Evolutionary conservation across 2,888 invertebrate genomes (phyloP), one percentile per base, ranked within the genome.

Genomic region (Chelonus formosanus): DNA sequence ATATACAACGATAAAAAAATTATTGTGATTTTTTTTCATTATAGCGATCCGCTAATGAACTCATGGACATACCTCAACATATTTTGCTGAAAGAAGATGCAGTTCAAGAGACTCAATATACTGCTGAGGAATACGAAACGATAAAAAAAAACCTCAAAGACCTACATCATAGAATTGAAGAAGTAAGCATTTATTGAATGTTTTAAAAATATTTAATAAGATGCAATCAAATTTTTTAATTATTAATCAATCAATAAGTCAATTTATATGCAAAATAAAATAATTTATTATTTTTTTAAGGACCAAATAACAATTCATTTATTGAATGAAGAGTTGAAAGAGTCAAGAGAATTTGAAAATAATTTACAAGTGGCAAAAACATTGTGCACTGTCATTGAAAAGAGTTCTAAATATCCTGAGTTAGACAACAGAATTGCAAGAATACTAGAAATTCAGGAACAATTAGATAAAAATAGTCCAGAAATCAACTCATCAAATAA

Each of bases 11-110:
- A 45, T 61, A 53, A n/a, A 4, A 52, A 35, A 40, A 43, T 61
- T 43, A 7, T 10, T 43, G 7, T 40, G 0, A 32, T 55, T 31
- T 65, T 43, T 5, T 20, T 60, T 63, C 58, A 63, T 53, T 68
- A 43, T 63, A 79, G 79, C 20, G 69, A 70, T 70, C 60, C 34
- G 68, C 75, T 20, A 71, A 72, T 20, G 73, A 75, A 58, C 73
- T 67, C 20, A 69, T 79, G 44, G 53, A 67, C 43, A 69, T 80
- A 10, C 80, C 80, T 3, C 57, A 71, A 10, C 70, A 78, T 61
- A 68, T 80, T 52, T 59, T 80, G 7, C 59, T 76, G 32, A 71
- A 77, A 1, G 78, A 78, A 47, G 80, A 80, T 59, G 71, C 70
- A 59, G 68, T 60, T 53, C 80, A 80, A 59, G 69, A 65, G 4